Conservation (phyloP, 37 sponge, comb jelly and placozoan genomes). For the Mnemiopsis leidyi region DNA sequence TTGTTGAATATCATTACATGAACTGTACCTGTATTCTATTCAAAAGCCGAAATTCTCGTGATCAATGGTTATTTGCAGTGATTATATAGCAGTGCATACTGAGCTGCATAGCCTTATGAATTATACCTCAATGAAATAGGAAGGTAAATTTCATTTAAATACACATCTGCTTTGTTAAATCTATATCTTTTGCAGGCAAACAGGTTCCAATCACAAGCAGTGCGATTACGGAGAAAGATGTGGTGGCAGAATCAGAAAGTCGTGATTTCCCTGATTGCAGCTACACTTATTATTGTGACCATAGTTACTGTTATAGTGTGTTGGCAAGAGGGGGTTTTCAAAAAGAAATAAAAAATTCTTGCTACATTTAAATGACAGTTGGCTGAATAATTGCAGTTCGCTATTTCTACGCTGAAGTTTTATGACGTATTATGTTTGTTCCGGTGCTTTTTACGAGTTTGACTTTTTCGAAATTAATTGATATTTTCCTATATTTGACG, state of each 20-base stretch:
- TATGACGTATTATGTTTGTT: too few relatives aligned
- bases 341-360: background rate
- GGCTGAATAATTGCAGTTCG: background rate
- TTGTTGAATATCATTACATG: too few relatives aligned
- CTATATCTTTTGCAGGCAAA: background rate
- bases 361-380: too few relatives aligned
- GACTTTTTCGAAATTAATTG: background rate
- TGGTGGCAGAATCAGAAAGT: conserved; percentile 59
- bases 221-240: background rate
- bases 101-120: too few relatives aligned
- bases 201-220: background rate
- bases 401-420: background rate
- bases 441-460: too few relatives aligned
- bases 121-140: too few relatives aligned
- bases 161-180: too few relatives aligned
- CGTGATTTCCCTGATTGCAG: background rate
- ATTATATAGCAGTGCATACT: too few relatives aligned
- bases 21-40: too few relatives aligned
- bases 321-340: conserved; percentile 53
- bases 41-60: too few relatives aligned
- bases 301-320: background rate
- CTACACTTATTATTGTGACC: background rate
- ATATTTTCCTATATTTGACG: background rate
- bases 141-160: too few relatives aligned
- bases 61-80: too few relatives aligned